These are phyloP conservation scores for Gallinago nigripennis DNA, from an alignment of 2,797 vertebrate species.

Conservation along the genomic window DNA sequence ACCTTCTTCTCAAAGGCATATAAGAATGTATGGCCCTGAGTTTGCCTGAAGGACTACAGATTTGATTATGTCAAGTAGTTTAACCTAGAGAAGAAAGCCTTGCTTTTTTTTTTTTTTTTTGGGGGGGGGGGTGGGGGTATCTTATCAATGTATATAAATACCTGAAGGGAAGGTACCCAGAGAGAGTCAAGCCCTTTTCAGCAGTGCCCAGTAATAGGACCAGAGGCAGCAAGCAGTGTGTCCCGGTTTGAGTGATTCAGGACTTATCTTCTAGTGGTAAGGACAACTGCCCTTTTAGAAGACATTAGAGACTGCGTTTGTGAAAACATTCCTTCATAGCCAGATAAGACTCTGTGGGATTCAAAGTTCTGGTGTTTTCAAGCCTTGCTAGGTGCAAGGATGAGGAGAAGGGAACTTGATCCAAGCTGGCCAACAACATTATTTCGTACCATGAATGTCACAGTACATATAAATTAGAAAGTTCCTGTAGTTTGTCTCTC, in stretches of 20 bases:
- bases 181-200: neutral
- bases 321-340: neutral
- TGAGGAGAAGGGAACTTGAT: neutral
- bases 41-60: neutral
- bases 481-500: neutral
- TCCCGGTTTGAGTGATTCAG: neutral
- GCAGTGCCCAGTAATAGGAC: neutral
- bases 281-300: neutral
- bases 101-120: neutral
- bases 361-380: neutral
- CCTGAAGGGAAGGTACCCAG: neutral
- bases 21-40: neutral
- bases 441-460: neutral
- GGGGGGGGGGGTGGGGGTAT: too few relatives aligned
- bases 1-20: neutral
- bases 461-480: neutral
- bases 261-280: neutral
- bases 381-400: neutral
- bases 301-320: neutral
- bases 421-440: neutral
- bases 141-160: neutral
- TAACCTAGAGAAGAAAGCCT: neutral
- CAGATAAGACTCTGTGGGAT: neutral
- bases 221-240: neutral
- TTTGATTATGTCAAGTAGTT: neutral